A percentile compares a stretch with the other conserved stretches of the same genome.
Evolutionary conservation across 2,113 vertebrate genomes (phyloP).

Genomic region (Bettongia penicillata): DNA sequence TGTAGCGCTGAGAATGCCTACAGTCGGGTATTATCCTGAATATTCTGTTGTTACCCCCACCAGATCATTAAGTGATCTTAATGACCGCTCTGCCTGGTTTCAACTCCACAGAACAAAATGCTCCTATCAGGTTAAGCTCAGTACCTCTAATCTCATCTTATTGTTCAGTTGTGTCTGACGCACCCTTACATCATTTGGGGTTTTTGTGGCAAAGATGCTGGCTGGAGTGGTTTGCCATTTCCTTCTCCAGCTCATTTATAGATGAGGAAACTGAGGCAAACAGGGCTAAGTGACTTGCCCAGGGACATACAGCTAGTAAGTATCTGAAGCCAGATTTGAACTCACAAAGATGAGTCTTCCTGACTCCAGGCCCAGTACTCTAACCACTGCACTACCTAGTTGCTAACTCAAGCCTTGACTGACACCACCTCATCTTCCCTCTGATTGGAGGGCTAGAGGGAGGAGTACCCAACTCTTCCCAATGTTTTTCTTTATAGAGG

Average conservation of each 20-base stretch:
- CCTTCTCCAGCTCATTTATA: not conserved
- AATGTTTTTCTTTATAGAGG: not conserved
- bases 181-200: not conserved
- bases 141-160: not conserved
- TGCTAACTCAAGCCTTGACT: not conserved
- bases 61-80: not conserved
- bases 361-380: no score
- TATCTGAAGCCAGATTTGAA: no score
- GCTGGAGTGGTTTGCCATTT: not conserved
- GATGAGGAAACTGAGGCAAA: no score
- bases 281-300: no score
- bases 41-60: not conserved
- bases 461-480: not conserved
- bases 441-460: not conserved
- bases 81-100: not conserved
- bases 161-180: not conserved
- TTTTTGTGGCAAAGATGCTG: not conserved
- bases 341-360: no score
- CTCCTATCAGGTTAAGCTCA: not conserved
- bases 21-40: not conserved
- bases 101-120: not conserved
- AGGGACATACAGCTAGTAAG: no score
- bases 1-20: not conserved
- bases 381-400: no score
- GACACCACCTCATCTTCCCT: not conserved